A percentile compares a stretch with the other conserved stretches of the same genome.
These are phyloP conservation scores for Poeciliopsis presidionis DNA, from an alignment of 2,797 vertebrate genomes.

Conservation along the genomic window DNA sequence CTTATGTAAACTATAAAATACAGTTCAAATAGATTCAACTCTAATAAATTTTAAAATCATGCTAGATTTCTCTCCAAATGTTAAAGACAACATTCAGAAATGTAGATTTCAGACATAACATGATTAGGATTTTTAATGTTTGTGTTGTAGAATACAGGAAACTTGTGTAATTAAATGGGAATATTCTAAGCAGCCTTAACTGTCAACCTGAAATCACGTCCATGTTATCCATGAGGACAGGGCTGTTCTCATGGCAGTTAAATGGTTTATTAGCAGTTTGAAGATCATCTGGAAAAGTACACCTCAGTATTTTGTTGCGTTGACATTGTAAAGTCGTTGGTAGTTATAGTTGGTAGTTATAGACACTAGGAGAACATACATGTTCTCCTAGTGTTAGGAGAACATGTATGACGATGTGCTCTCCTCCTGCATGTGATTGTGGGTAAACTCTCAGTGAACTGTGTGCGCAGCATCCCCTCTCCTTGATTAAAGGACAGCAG, in stretches of 20 bases:
- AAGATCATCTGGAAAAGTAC: not conserved
- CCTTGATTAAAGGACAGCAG: slow-evolving; percentile 65
- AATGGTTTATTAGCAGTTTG: too few species aligned
- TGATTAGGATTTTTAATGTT: not conserved
- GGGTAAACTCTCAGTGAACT: slow-evolving; percentile 40
- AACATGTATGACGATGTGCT: not conserved
- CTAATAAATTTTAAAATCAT: not conserved
- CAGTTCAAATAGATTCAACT: not conserved
- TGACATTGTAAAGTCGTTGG: not conserved
- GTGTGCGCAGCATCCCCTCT: slow-evolving; percentile 34
- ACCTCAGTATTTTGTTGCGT: not conserved
- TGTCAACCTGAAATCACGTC: too few species aligned
- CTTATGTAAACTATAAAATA: not conserved
- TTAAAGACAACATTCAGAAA: not conserved
- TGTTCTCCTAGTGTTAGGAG: too few species aligned
- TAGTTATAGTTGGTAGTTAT: too few species aligned
- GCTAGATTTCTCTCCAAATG: not conserved
- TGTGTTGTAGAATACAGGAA: not conserved
- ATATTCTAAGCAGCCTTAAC: not conserved
- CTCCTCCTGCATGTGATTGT: not conserved
- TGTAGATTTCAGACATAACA: not conserved
- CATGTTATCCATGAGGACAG: too few species aligned
- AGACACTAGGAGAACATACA: too few species aligned
- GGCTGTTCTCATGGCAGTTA: too few species aligned
- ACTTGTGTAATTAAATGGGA: not conserved